Evolutionary conservation across 2,797 vertebrate species (phyloP).

Genomic region (Tadarida brasiliensis): DNA sequence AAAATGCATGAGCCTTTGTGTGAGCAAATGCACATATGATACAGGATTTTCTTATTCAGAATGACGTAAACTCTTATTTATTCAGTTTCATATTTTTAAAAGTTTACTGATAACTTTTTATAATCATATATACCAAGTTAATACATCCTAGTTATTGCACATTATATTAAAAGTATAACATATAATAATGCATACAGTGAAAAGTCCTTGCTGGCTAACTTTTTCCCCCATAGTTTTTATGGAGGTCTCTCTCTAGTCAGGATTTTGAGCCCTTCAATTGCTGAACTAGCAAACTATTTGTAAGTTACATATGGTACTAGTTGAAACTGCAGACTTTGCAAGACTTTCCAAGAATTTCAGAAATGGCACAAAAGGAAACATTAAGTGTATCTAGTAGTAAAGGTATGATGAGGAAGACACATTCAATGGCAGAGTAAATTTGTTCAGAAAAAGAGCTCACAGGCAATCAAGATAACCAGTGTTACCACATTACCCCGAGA

Average conservation of each 20-base stretch:
- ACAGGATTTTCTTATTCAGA: not conserved
- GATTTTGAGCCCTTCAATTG: slow-evolving; percentile 77
- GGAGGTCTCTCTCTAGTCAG: slow-evolving; percentile 61
- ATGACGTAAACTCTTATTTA: not conserved
- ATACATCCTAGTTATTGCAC: not conserved
- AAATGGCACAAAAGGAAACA: slow-evolving; percentile 80
- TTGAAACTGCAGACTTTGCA: slow-evolving; percentile 81
- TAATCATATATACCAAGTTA: not conserved
- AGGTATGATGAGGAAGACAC: slow-evolving; percentile 80
- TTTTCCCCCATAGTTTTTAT: slow-evolving; percentile 29
- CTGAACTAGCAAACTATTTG: slow-evolving; percentile 81
- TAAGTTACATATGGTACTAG: slow-evolving; percentile 74
- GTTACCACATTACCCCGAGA: slow-evolving; percentile 63
- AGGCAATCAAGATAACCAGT: slow-evolving; percentile 84
- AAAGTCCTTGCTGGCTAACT: slow-evolving; percentile 35
- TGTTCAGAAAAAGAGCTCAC: slow-evolving; percentile 72
- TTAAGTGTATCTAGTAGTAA: slow-evolving; percentile 78
- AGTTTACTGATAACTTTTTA: not conserved
- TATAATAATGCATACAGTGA: not conserved
- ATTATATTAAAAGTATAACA: slow-evolving; percentile 37
- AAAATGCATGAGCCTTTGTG: not conserved
- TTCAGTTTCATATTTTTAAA: not conserved
- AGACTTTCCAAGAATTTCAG: slow-evolving; percentile 79
- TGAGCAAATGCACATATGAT: not conserved
- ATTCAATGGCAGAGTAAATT: slow-evolving; percentile 80